These are phyloP conservation scores for Drosophila oshimai DNA, from an alignment of 1,140 invertebrate genomes.

Conservation along the genomic window DNA sequence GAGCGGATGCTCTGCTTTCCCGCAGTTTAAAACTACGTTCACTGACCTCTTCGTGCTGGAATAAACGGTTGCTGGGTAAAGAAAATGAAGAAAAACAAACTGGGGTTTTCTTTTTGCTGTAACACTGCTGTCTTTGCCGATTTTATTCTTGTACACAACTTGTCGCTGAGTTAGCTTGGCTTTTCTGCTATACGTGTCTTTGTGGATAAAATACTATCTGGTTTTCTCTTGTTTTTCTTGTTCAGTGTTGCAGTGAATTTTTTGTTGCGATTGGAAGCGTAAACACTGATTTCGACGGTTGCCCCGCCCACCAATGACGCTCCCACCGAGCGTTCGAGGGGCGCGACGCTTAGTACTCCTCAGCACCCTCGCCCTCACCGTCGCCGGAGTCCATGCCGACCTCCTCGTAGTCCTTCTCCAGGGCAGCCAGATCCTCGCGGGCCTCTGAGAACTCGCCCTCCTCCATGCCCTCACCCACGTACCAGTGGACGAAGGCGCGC, in stretches of 20 bases:
- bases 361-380: slow-evolving; percentile 88
- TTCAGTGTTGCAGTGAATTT: slow-evolving; percentile 31
- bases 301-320: slow-evolving; percentile 54
- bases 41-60: slow-evolving; percentile 45
- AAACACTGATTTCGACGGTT: slow-evolving; percentile 57
- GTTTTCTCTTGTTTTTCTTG: slow-evolving; percentile 15
- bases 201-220: slow-evolving; percentile 57
- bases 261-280: slow-evolving; percentile 44
- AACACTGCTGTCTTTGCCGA: slow-evolving; percentile 53
- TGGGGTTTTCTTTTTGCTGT: slow-evolving; percentile 26
- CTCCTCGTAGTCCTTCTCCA: slow-evolving; percentile 94
- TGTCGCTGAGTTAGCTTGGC: slow-evolving; percentile 29
- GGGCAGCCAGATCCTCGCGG: slow-evolving; percentile 91
- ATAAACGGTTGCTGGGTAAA: not conserved
- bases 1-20: slow-evolving; percentile 45
- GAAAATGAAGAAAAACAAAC: slow-evolving; percentile 22
- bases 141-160: slow-evolving; percentile 64
- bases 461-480: slow-evolving; percentile 93
- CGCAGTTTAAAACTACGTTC: slow-evolving; percentile 24
- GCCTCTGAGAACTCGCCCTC: slow-evolving; percentile 94
- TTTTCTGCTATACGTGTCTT: slow-evolving; percentile 27
- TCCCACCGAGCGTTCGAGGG: slow-evolving; percentile 1
- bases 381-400: slow-evolving; percentile 90
- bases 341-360: slow-evolving; percentile 86
- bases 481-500: slow-evolving; percentile 93